A percentile compares a stretch with the other conserved stretches of the same genome.
Conservation (phyloP, 2,888 invertebrate species). For the Heliconius cydno region DNA sequence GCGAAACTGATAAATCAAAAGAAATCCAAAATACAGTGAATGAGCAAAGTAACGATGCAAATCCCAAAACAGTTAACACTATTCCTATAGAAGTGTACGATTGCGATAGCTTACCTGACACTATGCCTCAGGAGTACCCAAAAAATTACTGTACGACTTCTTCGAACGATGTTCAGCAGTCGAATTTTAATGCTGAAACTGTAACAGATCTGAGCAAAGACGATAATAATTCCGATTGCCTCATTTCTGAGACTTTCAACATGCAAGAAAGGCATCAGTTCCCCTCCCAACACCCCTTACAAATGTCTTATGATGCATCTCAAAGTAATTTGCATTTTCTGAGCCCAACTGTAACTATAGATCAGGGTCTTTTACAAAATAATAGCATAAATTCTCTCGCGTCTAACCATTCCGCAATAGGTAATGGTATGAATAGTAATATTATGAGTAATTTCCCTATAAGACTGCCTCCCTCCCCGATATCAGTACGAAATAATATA, state of each 20-base stretch:
- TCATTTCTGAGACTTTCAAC: constrained; percentile 71
- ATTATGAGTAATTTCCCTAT: constrained; percentile 78
- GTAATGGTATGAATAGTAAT: constrained; percentile 63
- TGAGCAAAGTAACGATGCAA: constrained; percentile 58
- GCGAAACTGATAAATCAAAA: constrained; percentile 59
- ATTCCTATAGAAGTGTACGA: constrained; percentile 77
- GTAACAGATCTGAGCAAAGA: constrained; percentile 73
- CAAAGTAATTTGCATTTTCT: constrained; percentile 70
- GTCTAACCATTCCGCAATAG: constrained; percentile 64
- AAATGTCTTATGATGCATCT: constrained; percentile 62
- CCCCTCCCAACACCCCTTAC: constrained; percentile 61
- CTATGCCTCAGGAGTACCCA: constrained; percentile 65
- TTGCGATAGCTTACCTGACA: constrained; percentile 73
- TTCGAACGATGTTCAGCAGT: constrained; percentile 56
- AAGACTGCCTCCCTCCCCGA: constrained; percentile 63
- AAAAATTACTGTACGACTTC: constrained; percentile 64
- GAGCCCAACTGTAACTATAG: constrained; percentile 66
- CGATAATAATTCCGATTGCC: constrained; percentile 72
- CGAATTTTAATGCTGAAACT: constrained; percentile 60
- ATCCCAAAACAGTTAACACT: constrained; percentile 61
- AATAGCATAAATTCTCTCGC: constrained; percentile 65
- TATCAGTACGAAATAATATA: constrained; percentile 68
- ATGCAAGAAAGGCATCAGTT: constrained; percentile 69
- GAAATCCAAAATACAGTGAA: constrained; percentile 51
- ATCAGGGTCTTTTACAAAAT: constrained; percentile 65